Evolutionary conservation across 1,140 invertebrate species (phyloP), one percentile per base, ranked within the genome.

Genomic region (Halotydeus destructor): DNA sequence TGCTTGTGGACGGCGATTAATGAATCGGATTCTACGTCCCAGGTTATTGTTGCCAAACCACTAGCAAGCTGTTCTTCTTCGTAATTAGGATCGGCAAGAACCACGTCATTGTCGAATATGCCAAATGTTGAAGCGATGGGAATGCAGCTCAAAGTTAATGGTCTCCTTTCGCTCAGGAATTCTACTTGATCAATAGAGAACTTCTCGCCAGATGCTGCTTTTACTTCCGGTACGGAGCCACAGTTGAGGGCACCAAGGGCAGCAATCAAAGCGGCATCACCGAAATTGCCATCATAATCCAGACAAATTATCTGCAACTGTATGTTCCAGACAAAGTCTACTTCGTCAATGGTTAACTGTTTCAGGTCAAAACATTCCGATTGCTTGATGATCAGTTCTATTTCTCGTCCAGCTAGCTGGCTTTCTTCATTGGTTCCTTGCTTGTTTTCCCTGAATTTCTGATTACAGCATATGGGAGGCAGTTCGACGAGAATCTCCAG

Each of bases 1-100:
- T n/a, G n/a, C n/a, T n/a, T n/a, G n/a, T n/a, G n/a, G n/a, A n/a
- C n/a, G n/a, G n/a, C n/a, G n/a, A n/a, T n/a, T n/a, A n/a, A n/a
- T n/a, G n/a, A n/a, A n/a, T n/a, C n/a, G n/a, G n/a, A n/a, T n/a
- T n/a, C n/a, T n/a, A n/a, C n/a, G n/a, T n/a, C n/a, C n/a, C n/a
- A n/a, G n/a, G n/a, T n/a, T n/a, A 26, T 27, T 6, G 11, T 26
- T 16, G 30, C 19, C 30, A 12, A 12, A 14, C 37, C 37, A 16
- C 6, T 39, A 5, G 23, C 25, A 16, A 39, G 23, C 30, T 26
- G 22, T 16, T 39, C 37, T 16, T 39, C 37, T 16, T 39, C 37
- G 3, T 16, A 4, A 27, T 25, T 39, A 16, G 37, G 37, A 16
- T 39, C 37, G 5, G 19, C 9, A 2, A 39, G 14, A 12, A 39